Evolutionary conservation across 2,888 invertebrate species (phyloP).

Genomic region (Heliothis peltigera): DNA sequence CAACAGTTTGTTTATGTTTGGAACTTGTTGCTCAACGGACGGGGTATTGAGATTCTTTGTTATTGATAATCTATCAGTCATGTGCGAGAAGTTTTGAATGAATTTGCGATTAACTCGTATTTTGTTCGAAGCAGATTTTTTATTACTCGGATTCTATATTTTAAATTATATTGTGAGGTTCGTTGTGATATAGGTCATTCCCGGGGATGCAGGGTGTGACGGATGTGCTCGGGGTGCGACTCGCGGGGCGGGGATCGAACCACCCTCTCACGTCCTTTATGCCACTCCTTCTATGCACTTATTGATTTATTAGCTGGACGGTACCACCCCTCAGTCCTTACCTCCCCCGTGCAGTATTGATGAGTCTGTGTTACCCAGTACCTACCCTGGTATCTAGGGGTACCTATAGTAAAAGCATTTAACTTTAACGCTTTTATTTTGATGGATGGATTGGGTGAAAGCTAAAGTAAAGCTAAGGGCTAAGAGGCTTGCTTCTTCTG

Average conservation of each 20-base stretch:
- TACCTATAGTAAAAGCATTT: too few relatives aligned
- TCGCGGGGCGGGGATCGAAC: not conserved
- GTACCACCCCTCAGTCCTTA: not conserved
- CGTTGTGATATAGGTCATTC: not conserved
- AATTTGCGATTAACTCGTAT: not conserved
- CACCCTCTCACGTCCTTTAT: slow-evolving; percentile 1
- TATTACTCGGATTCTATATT: too few relatives aligned
- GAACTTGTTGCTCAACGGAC: not conserved
- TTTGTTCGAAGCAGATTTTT: too few relatives aligned
- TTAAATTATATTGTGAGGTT: not conserved
- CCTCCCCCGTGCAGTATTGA: not conserved
- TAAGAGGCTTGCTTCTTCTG: too few relatives aligned
- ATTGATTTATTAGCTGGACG: slow-evolving; percentile 1
- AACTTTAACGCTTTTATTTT: too few relatives aligned
- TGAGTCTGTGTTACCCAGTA: not conserved
- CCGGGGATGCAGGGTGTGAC: not conserved
- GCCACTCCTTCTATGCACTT: not conserved
- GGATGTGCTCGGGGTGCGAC: not conserved
- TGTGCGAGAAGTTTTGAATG: not conserved
- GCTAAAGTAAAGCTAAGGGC: too few relatives aligned
- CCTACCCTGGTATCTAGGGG: too few relatives aligned
- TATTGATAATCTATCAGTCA: too few relatives aligned
- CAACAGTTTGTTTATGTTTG: not conserved
- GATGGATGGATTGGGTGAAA: too few relatives aligned
- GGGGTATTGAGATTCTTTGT: not conserved